Evolutionary conservation across 2,888 invertebrate species (phyloP).

Genomic region (Idaea straminata): DNA sequence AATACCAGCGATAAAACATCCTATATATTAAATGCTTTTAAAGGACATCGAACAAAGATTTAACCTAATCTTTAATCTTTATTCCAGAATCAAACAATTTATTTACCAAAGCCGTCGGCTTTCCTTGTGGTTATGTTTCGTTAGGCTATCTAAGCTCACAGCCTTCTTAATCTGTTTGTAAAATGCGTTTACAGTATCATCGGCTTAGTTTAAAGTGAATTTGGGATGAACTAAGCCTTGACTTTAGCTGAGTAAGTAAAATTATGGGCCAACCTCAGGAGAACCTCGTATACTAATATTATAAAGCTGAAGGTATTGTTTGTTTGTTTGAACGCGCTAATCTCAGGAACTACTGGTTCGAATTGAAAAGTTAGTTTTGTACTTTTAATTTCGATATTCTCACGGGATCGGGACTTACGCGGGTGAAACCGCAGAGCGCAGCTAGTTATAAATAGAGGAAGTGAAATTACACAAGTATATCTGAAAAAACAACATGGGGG

Average conservation of each 20-base stretch:
- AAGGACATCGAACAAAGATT: not conserved
- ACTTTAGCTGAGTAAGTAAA: not conserved
- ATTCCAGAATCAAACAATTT: not conserved
- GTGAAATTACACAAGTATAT: too few relatives aligned
- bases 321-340: too few relatives aligned
- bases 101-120: not conserved
- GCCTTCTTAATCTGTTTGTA: constrained; percentile 1
- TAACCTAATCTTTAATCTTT: not conserved
- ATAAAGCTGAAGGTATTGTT: not conserved
- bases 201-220: not conserved
- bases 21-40: not conserved
- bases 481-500: too few relatives aligned
- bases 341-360: too few relatives aligned
- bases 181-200: not conserved
- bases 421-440: too few relatives aligned
- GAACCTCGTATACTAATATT: not conserved
- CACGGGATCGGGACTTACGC: too few relatives aligned
- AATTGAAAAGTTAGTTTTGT: too few relatives aligned
- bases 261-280: not conserved
- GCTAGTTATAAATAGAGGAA: too few relatives aligned
- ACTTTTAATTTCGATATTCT: too few relatives aligned
- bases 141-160: constrained; percentile 1
- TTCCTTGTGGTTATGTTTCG: not conserved
- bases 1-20: too few relatives aligned
- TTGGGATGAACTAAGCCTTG: not conserved